Evolutionary conservation across 1,140 invertebrate genomes (phyloP), one percentile per base, ranked within the genome.

Genomic region (Lanistes nyassanus): DNA sequence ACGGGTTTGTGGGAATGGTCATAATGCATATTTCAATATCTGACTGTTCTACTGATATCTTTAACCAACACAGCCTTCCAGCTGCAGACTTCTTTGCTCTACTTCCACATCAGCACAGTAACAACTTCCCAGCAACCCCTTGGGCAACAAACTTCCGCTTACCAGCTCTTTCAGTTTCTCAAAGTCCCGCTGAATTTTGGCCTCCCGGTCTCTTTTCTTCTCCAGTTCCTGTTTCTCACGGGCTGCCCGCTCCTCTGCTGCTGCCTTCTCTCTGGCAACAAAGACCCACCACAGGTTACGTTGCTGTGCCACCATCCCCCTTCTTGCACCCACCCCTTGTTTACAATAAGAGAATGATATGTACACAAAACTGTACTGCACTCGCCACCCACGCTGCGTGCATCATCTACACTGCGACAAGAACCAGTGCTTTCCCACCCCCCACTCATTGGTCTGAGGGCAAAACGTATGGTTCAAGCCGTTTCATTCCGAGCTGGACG

Each of bases 91-190:
- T 53, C 23, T 53, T 53, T 53, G 51, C 51, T 53, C 51, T 53
- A 53, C 51, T 53, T 13, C 13, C 13, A 23, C 51, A 53, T 23
- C 51, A 16, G 13, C 53, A 55, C 13, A 13, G 53, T n/a, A 55
- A 55, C n/a, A 16, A 55, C n/a, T 55, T n/a, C n/a, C n/a, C 55
- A n/a, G 53, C 39, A 36, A 55, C 23, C 31, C 66, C 56, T 37
- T 1, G 29, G 42, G 42, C 29, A 66, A 42, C n/a, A 74, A 16
- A 60, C 31, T 34, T 37, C n/a, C 9, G 76, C 76, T 74, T 66
- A 96, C 93, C 76, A 92, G 90, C 83, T 96, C 94, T 85, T 96
- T 94, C 80, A 94, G 92, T 78, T 92, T 93, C 84, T 93, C 92
- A 19, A 96, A 89, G 75, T 95, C 93, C 81, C 94, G 92, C 80